phyloP scores from a whole-genome alignment of 1,140 invertebrate species.

The Cydia pomonella region DNA sequence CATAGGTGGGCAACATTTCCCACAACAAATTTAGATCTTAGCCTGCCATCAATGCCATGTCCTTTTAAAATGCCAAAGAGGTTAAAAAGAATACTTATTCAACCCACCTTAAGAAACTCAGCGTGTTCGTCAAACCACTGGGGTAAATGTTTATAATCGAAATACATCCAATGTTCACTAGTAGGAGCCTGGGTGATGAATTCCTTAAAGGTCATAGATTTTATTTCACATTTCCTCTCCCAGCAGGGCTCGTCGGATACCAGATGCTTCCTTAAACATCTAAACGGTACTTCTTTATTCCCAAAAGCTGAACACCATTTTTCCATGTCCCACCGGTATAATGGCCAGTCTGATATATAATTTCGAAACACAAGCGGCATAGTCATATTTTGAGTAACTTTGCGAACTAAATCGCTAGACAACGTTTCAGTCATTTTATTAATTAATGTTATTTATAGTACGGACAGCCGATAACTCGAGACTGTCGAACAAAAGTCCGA shows the following conservation, averaged over 20 bases:
- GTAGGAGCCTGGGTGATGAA: conserved; percentile 81
- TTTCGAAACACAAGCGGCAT: conserved; percentile 60
- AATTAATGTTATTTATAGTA: conserved; percentile 29
- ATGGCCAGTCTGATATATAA: conserved; percentile 63
- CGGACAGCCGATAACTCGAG: no score
- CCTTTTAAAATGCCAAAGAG: neutral
- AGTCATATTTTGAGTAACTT: conserved; percentile 50
- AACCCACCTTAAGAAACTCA: conserved; percentile 82
- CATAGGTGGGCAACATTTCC: no score
- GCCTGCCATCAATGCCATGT: conserved; percentile 35
- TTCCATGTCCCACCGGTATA: conserved; percentile 69
- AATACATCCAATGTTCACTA: conserved; percentile 86
- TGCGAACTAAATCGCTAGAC: conserved; percentile 57
- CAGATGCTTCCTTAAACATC: conserved; percentile 66
- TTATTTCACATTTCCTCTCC: conserved; percentile 84
- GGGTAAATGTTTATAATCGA: conserved; percentile 92
- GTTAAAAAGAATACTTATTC: neutral
- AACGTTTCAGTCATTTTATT: conserved; percentile 47
- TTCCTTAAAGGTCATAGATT: conserved; percentile 82
- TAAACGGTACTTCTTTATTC: conserved; percentile 69
- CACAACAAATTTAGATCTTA: conserved; percentile 30
- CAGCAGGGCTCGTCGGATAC: conserved; percentile 85
- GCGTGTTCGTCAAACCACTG: conserved; percentile 84
- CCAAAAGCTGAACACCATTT: conserved; percentile 79
- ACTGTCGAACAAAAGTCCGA: no score